Evolutionary conservation across 2,888 invertebrate genomes (phyloP), one percentile per base, ranked within the genome.

Genomic region (Caenorhabditis sp.): DNA sequence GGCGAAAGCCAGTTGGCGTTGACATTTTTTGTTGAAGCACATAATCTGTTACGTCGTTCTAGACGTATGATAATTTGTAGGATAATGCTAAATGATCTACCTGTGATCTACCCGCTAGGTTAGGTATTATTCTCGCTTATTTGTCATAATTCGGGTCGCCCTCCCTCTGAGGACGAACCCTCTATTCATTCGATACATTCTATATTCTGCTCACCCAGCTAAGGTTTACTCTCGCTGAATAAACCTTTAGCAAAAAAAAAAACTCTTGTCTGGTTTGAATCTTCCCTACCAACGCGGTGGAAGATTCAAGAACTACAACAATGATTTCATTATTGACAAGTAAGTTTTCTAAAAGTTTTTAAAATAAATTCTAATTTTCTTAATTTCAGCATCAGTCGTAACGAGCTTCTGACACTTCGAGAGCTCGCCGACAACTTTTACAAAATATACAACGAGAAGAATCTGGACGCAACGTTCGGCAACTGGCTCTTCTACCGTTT

Each of bases 231-330:
- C n/a, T n/a, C n/a, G n/a, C n/a, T n/a, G n/a, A n/a, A n/a, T n/a
- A 59, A 61, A 22, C 71, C 77, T 24, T 66, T 62, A 22, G 74
- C 79, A 37, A 52, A 79, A 7, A 84, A 84, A 53, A 39, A 76
- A 2, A 75, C 81, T 3, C 79, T 78, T 58, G 78, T 82, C 50
- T 73, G 83, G 70, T 56, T 84, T 83, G 82, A 50, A 73, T 80
- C 5, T 59, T 81, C 63, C 74, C 84, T 1, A 78, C 81, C n/a
- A 63, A 82, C 55, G 77, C 84, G 1, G 78, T 82, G 1, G 26
- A 81, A 17, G 65, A n/a, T n/a, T n/a, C n/a, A n/a, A n/a, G n/a
- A n/a, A 81, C 32, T 84, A 81, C 80, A 79, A 79, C 68, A 76
- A 76, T 39, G 74, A 79, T 4, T 75, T 53, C 45, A 68, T 82